Evolutionary conservation across 2,113 vertebrate genomes (phyloP).

Genomic region (Catharus fuscescens): DNA sequence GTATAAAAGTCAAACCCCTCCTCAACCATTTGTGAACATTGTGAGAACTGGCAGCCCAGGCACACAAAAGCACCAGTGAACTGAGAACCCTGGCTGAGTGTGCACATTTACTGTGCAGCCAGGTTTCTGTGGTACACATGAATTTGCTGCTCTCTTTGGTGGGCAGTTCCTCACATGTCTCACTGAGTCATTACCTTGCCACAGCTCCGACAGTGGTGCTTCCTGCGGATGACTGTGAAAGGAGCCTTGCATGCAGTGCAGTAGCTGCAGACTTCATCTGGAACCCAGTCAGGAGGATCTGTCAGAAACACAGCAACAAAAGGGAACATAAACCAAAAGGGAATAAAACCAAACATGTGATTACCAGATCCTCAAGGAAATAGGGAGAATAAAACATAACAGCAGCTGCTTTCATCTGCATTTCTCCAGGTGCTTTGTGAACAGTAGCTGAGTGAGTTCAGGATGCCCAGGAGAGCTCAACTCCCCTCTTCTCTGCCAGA

Average conservation of each 20-base stretch:
- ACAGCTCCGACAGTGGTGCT: slow-evolving; percentile 97
- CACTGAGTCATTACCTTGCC: slow-evolving; percentile 85
- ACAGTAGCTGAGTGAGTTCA: not conserved
- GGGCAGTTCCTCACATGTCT: not conserved
- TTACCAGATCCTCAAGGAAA: not conserved
- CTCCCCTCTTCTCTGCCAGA: not conserved
- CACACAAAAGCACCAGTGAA: not conserved
- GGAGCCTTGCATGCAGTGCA: slow-evolving; percentile 95
- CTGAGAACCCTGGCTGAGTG: not conserved
- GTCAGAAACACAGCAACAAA: slow-evolving; percentile 33
- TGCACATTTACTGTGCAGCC: not conserved
- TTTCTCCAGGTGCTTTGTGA: not conserved
- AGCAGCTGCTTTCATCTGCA: not conserved
- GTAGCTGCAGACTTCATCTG: slow-evolving; percentile 91
- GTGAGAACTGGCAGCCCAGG: not conserved
- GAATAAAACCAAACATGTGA: not conserved
- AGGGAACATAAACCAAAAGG: slow-evolving; percentile 34
- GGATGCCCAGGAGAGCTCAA: not conserved
- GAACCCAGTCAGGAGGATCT: slow-evolving; percentile 98
- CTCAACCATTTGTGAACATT: not conserved
- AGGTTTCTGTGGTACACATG: not conserved
- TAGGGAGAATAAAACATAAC: not conserved
- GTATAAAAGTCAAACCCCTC: not conserved
- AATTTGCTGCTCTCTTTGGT: not conserved
- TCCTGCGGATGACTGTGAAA: slow-evolving; percentile 96